Conservation (phyloP, 2,797 vertebrate genomes). For the Enoplosus armatus region DNA sequence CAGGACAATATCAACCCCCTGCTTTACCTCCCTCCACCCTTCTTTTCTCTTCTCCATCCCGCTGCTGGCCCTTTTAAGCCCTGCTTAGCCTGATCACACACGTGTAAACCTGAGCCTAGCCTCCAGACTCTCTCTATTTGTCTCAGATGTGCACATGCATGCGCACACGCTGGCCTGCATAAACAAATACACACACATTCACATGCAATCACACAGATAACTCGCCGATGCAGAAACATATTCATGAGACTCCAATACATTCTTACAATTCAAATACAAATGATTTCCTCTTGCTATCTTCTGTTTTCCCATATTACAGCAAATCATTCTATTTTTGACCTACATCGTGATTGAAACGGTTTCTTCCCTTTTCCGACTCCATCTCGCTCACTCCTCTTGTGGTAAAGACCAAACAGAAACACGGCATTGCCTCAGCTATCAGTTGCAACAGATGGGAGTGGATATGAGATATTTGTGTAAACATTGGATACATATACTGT, state of each 20-base stretch:
- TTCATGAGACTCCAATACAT: slow-evolving; percentile 29
- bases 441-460: slow-evolving; percentile 71
- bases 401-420: slow-evolving; percentile 69
- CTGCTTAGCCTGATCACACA: slow-evolving; percentile 77
- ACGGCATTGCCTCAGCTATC: slow-evolving; percentile 64
- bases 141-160: slow-evolving; percentile 45
- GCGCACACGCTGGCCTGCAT: slow-evolving; percentile 8
- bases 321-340: slow-evolving; percentile 54
- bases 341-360: slow-evolving; percentile 50
- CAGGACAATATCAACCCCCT: slow-evolving; percentile 54
- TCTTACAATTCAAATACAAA: slow-evolving; percentile 59
- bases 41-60: slow-evolving; percentile 42
- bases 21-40: slow-evolving; percentile 28
- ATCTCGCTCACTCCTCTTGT: slow-evolving; percentile 66
- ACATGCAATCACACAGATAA: slow-evolving; percentile 22
- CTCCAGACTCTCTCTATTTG: slow-evolving; percentile 52
- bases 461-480: slow-evolving; percentile 81
- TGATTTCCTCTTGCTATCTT: slow-evolving; percentile 43
- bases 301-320: slow-evolving; percentile 45
- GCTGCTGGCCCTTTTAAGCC: slow-evolving; percentile 66
- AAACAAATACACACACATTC: slow-evolving; percentile 42
- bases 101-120: slow-evolving; percentile 65
- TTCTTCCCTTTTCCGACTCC: slow-evolving; percentile 48
- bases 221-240: slow-evolving; percentile 33
- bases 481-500: slow-evolving; percentile 74